A percentile compares a stretch with the other conserved stretches of the same genome.
These are phyloP conservation scores for Oryzias woworae DNA, from an alignment of 2,113 vertebrate species.

Conservation along the genomic window DNA sequence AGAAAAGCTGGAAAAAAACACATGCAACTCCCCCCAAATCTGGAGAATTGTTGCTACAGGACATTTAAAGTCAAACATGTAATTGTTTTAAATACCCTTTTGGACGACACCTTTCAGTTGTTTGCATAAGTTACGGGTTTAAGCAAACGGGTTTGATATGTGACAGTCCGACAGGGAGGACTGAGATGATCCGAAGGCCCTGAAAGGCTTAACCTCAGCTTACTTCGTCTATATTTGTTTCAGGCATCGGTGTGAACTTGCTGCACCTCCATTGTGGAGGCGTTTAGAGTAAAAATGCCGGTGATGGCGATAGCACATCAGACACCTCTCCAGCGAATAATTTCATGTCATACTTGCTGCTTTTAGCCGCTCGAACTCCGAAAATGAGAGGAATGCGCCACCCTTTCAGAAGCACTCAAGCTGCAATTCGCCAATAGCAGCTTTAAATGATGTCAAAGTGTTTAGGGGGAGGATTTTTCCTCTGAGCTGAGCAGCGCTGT, in stretches of 20 bases:
- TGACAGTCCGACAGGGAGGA: background rate
- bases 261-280: constrained; percentile 20
- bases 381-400: constrained; percentile 20
- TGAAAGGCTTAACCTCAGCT: constrained; percentile 13
- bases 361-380: constrained; percentile 2
- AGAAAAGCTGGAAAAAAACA: no score
- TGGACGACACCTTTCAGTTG: background rate
- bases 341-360: constrained; percentile 41
- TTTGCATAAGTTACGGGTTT: background rate
- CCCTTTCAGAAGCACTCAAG: constrained; percentile 6
- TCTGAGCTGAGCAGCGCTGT: constrained; percentile 45
- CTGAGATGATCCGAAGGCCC: constrained; percentile 7
- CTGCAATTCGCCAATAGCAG: constrained; percentile 5
- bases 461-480: constrained; percentile 54
- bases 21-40: no score
- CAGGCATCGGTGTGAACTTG: constrained; percentile 20
- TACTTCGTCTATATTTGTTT: constrained; percentile 7
- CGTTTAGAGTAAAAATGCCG: constrained; percentile 15
- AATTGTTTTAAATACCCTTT: background rate
- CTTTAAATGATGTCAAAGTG: constrained; percentile 46
- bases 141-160: constrained; percentile 1
- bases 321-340: constrained; percentile 10
- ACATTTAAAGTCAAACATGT: no score
- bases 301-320: constrained; percentile 22
- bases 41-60: no score